These are phyloP conservation scores for Chamaea fasciata DNA, from an alignment of 2,113 vertebrate species.

Conservation along the genomic window DNA sequence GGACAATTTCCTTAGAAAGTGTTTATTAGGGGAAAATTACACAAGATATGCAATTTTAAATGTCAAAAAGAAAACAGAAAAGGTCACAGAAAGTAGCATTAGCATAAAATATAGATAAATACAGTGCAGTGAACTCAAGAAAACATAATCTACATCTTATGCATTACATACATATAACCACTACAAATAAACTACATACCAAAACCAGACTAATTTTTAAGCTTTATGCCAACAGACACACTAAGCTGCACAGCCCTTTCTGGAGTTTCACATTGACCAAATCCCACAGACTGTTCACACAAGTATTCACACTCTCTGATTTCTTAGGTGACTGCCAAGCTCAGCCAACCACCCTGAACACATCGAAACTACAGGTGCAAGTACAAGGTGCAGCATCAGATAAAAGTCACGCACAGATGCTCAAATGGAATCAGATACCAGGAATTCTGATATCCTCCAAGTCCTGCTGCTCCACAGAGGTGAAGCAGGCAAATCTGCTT, in stretches of 20 bases:
- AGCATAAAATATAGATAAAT: background rate
- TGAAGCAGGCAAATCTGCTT: fast-evolving
- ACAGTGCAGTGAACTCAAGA: background rate
- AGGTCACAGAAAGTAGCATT: background rate
- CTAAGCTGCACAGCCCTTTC: background rate
- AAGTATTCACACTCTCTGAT: background rate
- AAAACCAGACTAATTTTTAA: background rate
- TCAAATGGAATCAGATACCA: background rate
- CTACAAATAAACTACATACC: background rate
- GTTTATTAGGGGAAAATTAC: background rate
- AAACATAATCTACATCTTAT: background rate
- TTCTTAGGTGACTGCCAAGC: background rate
- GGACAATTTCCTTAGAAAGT: background rate
- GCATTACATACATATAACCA: background rate
- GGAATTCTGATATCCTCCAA: background rate
- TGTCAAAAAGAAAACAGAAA: background rate
- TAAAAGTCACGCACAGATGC: background rate
- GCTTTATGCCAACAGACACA: background rate
- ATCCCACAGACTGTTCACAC: background rate
- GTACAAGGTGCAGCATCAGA: background rate
- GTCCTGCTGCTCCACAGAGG: background rate
- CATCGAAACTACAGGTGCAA: fast-evolving
- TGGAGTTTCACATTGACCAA: background rate
- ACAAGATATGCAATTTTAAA: background rate
- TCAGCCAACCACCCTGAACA: background rate